phyloP scores from a whole-genome alignment of 2,888 invertebrate species.

The Resseliella maxima region DNA sequence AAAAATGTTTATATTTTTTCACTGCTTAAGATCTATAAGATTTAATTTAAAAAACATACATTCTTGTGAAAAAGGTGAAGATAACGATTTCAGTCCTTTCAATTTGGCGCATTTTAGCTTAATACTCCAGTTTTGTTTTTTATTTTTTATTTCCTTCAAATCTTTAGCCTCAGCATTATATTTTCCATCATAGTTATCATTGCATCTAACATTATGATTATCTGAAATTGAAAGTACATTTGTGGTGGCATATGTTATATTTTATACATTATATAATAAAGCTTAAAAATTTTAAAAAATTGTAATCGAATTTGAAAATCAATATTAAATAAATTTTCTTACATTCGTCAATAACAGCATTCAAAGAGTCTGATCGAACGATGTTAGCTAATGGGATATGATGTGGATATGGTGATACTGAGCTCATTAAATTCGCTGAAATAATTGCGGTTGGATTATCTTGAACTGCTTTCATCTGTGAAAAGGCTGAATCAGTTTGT shows the following conservation, averaged over 20 bases:
- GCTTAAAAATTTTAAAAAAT: too few relatives aligned
- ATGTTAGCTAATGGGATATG: conserved; percentile 10
- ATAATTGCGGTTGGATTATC: not conserved
- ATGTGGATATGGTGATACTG: conserved; percentile 34
- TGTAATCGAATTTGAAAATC: not conserved
- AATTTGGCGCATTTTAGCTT: conserved; percentile 20
- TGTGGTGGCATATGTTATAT: too few relatives aligned
- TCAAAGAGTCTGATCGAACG: conserved; percentile 12
- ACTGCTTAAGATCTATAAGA: too few relatives aligned
- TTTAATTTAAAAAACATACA: not conserved
- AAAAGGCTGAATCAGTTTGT: not conserved
- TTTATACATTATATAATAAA: too few relatives aligned
- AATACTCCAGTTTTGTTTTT: conserved; percentile 54
- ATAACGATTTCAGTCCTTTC: conserved; percentile 41
- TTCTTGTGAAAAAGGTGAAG: not conserved
- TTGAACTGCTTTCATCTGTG: not conserved
- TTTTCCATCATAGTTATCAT: not conserved
- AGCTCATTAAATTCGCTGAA: not conserved
- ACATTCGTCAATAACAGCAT: conserved; percentile 1
- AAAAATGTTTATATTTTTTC: too few relatives aligned
- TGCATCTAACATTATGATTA: not conserved
- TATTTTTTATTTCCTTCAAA: not conserved
- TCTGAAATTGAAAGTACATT: not conserved
- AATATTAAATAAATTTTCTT: not conserved
- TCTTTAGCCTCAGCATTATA: not conserved